Base-by-base conservation (phyloP, 1,140 invertebrate genomes). In the Leguminivora glycinivorella region DNA sequence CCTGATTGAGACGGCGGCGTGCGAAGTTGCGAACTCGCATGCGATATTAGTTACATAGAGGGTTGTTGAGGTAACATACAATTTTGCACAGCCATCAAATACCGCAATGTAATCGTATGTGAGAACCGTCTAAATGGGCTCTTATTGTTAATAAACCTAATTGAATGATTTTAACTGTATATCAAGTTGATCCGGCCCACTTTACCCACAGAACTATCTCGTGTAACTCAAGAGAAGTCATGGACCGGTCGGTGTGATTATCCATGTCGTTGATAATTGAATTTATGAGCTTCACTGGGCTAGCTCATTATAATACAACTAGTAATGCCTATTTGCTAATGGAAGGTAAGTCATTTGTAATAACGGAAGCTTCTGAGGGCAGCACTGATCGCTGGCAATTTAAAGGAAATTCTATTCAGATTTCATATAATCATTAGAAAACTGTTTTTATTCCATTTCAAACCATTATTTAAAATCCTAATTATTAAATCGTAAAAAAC, bases 231-330 rank as follows among this genome's bases (percentile, higher is more conserved):
- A 31, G 58, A 29, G 17, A 63, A 63, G 25, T 29, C 58, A 63
- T 63, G 19, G 58, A 38, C 58, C 26, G n/a, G 58, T 63, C 58
- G 25, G 26, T 29, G 58, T 63, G 58, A 63, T 63, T 63, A 31
- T 17, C 25, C n/a, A 29, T 7, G 58, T 63, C 58, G 14, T 29
- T 63, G 58, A 17, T 63, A 63, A 63, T 63, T 63, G 58, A n/a
- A 63, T 34, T 63, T 63, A 63, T 31, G 26, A 63, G n/a, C 58
- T 26, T 63, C 10, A 17, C 25, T 31, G 26, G 24, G 58, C 31
- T 17, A 25, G 26, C 58, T 31, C 6, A 63, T 63, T 31, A 31
- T 17, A 29, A 31, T 10, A 52, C 47, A 52, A 17, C 40, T 43
- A 43, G n/a, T 43, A 43, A 43, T 43, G 40, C n/a, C 40, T 43